These are phyloP conservation scores for Tragulus kanchil DNA, from an alignment of 2,113 vertebrate species.

Conservation along the genomic window DNA sequence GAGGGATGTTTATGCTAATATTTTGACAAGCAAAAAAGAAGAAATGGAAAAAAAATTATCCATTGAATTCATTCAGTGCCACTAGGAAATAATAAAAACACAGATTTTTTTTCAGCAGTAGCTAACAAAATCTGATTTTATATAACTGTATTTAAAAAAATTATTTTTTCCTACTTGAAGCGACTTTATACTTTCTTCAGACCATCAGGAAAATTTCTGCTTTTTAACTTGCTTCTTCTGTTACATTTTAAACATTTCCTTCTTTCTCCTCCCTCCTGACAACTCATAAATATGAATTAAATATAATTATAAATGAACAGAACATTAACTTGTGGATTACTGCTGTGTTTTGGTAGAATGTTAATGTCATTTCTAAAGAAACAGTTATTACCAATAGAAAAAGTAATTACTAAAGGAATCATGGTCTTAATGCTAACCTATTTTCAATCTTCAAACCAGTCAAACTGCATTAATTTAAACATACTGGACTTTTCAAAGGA, in stretches of 20 bases:
- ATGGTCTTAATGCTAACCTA: slow-evolving; percentile 62
- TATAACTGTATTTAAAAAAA: slow-evolving; percentile 45
- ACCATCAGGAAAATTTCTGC: slow-evolving; percentile 46
- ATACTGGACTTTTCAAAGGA: slow-evolving; percentile 71
- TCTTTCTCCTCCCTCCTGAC: slow-evolving; percentile 73
- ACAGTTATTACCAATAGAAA: slow-evolving; percentile 50
- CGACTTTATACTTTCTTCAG: slow-evolving; percentile 37
- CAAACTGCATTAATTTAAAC: slow-evolving; percentile 74
- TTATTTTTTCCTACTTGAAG: slow-evolving; percentile 10
- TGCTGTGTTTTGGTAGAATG: slow-evolving; percentile 74
- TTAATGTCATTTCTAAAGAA: slow-evolving; percentile 80
- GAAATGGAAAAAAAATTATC: background rate
- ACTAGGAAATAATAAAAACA: slow-evolving; percentile 52
- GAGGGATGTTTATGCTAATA: slow-evolving; percentile 27
- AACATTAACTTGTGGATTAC: slow-evolving; percentile 80
- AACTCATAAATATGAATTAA: slow-evolving; percentile 85
- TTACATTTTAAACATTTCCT: slow-evolving; percentile 56
- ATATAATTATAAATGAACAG: slow-evolving; percentile 82
- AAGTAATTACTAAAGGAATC: slow-evolving; percentile 67
- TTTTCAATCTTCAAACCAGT: slow-evolving; percentile 59
- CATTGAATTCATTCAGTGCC: slow-evolving; percentile 29
- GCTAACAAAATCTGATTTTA: slow-evolving; percentile 55
- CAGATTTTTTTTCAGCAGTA: slow-evolving; percentile 17
- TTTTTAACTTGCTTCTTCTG: slow-evolving; percentile 63
- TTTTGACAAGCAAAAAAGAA: slow-evolving; percentile 50